Evolutionary conservation across 2,113 vertebrate species (phyloP).

Genomic region (Pantherophis guttatus): DNA sequence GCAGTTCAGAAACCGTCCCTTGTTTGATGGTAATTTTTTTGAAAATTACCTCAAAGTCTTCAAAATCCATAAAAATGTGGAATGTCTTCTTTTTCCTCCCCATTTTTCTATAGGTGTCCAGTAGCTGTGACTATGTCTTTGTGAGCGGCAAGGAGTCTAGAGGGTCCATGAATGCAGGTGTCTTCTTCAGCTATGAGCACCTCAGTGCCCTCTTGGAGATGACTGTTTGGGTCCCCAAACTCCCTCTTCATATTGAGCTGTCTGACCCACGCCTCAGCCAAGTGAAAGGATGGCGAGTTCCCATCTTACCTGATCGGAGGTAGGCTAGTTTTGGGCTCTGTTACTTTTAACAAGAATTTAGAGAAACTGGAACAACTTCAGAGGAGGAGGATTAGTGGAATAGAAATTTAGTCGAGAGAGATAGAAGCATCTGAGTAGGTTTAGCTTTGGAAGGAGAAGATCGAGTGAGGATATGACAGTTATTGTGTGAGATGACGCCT

Average conservation of each 20-base stretch:
- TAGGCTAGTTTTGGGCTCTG: slow-evolving; percentile 47
- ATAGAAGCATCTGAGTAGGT: not conserved
- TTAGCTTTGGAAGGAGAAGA: not conserved
- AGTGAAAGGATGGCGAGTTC: slow-evolving; percentile 98
- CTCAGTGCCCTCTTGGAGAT: slow-evolving; percentile 90
- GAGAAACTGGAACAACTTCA: not conserved
- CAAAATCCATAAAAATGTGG: not conserved
- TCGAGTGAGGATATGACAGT: not conserved
- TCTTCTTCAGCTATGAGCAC: slow-evolving; percentile 94
- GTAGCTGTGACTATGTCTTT: slow-evolving; percentile 95
- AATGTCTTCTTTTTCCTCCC: not conserved
- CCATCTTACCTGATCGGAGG: slow-evolving; percentile 91
- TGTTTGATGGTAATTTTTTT: not conserved
- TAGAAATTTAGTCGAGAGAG: not conserved
- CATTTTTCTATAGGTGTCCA: slow-evolving; percentile 79
- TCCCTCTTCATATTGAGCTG: slow-evolving; percentile 90
- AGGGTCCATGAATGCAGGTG: slow-evolving; percentile 92
- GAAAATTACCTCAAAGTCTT: not conserved
- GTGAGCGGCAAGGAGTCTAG: slow-evolving; percentile 94
- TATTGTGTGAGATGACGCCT: not conserved
- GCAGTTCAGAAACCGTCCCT: not conserved
- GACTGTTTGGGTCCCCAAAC: slow-evolving; percentile 95
- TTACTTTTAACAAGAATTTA: not conserved
- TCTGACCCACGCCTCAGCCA: slow-evolving; percentile 88
- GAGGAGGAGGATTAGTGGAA: not conserved